These are phyloP conservation scores for Chloroceryle aenea DNA, from an alignment of 2,113 vertebrate genomes.

Conservation along the genomic window DNA sequence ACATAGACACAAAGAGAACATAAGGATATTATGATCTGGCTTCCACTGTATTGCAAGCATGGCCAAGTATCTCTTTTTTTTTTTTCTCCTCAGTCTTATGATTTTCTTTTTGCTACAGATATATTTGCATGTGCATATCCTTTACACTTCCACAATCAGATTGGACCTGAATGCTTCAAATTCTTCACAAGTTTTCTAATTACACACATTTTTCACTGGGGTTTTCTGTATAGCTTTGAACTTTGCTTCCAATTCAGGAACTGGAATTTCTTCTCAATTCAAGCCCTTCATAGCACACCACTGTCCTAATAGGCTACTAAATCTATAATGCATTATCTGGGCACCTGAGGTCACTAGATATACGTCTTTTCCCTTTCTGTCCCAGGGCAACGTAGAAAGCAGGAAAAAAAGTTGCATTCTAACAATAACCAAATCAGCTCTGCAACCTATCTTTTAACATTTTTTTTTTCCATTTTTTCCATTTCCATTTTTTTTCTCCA, in stretches of 20 bases:
- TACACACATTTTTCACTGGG: not conserved
- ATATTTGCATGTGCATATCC: not conserved
- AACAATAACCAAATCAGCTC: not conserved
- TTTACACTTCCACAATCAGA: not conserved
- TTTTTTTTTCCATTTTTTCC: too few species aligned
- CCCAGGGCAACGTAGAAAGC: not conserved
- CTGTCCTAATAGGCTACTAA: not conserved
- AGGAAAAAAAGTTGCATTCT: not conserved
- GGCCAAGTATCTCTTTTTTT: too few species aligned
- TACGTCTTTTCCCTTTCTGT: not conserved
- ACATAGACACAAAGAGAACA: not conserved
- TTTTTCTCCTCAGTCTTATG: not conserved
- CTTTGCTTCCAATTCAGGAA: not conserved
- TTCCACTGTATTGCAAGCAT: not conserved
- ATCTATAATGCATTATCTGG: not conserved
- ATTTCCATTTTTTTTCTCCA: not conserved
- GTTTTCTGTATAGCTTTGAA: not conserved
- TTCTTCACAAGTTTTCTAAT: not conserved
- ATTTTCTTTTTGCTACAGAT: not conserved
- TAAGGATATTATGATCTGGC: not conserved
- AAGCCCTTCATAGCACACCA: not conserved
- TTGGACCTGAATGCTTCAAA: not conserved
- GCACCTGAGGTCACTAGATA: not conserved
- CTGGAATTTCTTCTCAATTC: not conserved
- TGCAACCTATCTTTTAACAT: not conserved